Evolutionary conservation across 2,113 vertebrate species (phyloP).

Genomic region (Pseudolaguvia tuberculata): DNA sequence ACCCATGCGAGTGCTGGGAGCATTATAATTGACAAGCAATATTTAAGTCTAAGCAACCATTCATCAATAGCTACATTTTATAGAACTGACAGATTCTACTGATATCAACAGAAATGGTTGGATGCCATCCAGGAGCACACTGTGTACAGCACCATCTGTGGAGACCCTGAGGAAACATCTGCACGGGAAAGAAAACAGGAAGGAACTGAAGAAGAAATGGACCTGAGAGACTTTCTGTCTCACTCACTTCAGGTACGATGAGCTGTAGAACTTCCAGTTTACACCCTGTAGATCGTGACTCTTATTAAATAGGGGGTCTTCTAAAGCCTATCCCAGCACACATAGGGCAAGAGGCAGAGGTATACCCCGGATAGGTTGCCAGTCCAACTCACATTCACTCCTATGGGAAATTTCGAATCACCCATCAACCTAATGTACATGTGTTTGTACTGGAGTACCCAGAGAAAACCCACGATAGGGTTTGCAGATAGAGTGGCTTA

Average conservation of each 20-base stretch:
- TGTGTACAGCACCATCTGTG: constrained; percentile 79
- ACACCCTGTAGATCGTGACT: not conserved
- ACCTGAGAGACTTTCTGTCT: constrained; percentile 63
- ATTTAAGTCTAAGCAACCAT: not conserved
- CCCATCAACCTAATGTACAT: too few species aligned
- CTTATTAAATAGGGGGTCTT: too few species aligned
- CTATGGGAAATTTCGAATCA: too few species aligned
- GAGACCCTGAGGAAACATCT: constrained; percentile 68
- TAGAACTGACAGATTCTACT: not conserved
- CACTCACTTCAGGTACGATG: constrained; percentile 74
- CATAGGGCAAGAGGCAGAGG: too few species aligned
- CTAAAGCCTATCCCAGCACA: too few species aligned
- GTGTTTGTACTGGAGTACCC: too few species aligned
- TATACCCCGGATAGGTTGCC: too few species aligned
- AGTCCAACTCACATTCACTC: too few species aligned
- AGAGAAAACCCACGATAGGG: too few species aligned
- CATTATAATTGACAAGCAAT: too few species aligned
- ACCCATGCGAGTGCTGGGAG: too few species aligned
- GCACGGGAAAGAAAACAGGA: constrained; percentile 67
- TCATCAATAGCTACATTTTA: not conserved
- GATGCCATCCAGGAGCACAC: constrained; percentile 85
- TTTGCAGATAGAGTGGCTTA: too few species aligned
- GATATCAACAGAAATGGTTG: constrained; percentile 75
- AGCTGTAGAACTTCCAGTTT: not conserved
- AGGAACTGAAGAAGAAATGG: constrained; percentile 57